phyloP scores from a whole-genome alignment of 1,140 invertebrate species.

The Phenacoccus solenopsis region DNA sequence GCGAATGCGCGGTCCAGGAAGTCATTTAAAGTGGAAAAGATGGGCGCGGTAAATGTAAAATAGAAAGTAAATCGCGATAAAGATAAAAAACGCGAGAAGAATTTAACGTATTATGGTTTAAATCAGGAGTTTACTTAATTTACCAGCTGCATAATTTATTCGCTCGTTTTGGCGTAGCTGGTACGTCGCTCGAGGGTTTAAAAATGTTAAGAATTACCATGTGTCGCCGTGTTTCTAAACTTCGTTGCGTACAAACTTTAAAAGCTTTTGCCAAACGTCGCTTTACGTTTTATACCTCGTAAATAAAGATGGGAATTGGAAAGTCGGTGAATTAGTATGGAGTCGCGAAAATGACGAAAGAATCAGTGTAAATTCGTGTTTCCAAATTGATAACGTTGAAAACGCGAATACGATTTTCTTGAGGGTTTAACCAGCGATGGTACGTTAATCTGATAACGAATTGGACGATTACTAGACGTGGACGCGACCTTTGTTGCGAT shows the following conservation, averaged over 20 bases:
- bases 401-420: too few species aligned
- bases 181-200: not conserved
- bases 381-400: too few species aligned
- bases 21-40: too few species aligned
- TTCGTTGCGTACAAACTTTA: not conserved
- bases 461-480: not conserved
- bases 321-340: not conserved
- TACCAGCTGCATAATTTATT: not conserved
- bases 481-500: not conserved
- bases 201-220: not conserved
- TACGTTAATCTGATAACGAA: too few species aligned
- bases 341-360: too few species aligned
- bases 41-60: not conserved
- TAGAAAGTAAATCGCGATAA: not conserved
- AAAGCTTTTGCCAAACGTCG: not conserved
- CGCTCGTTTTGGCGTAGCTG: not conserved
- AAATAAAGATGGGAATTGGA: not conserved
- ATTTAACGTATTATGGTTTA: not conserved
- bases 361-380: too few species aligned
- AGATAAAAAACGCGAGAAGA: not conserved
- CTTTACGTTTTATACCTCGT: not conserved
- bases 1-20: too few species aligned
- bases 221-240: not conserved
- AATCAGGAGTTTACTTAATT: not conserved
- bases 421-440: too few species aligned